Base-by-base conservation (phyloP, 2,797 vertebrate genomes). In the Gambelia wislizenii region DNA sequence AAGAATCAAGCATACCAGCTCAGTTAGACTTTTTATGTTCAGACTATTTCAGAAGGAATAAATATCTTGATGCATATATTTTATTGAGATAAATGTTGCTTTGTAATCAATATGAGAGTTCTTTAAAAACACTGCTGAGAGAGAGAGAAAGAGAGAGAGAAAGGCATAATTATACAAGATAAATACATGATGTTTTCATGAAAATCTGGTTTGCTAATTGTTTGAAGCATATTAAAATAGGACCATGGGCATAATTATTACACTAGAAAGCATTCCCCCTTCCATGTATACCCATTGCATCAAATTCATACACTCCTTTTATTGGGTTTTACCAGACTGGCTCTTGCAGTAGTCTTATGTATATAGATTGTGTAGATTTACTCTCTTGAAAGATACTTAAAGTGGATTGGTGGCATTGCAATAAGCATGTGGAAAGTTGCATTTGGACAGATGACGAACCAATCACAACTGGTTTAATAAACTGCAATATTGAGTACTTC, bases 11-110 rank as follows among this genome's bases (percentile, higher is more conserved):
- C 88, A 80, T 85, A 87, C 80, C 82, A 42, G 56, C 90, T 95
- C 1, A 1, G 83, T 89, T 89, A 74, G 61, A 90, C 61, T 78
- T 88, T 54, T 92, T 90, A 83, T 91, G 39, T 90, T 92, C 94
- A 69, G 91, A 90, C 83, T 90, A 56, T 56, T 80, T 88, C 90
- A 79, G 84, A 86, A 44, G 16, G 61, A 91, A 61, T 76, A 54
- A 82, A 92, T 54, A 30, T 77, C 42, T 93, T 54, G 33, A 85
- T 36, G 89, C 90, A 82, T 59, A 91, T 27, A 22, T 18, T 72
- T 84, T 89, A 89, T 84, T 85, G 56, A 79, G 61, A 47, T 33
- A 89, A 52, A 44, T 74, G 3, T 78, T 89, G 84, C 39, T 39
- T 89, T 83, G 74, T 78, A 91, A 89, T 88, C 84, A 83, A 2